These are phyloP conservation scores for Anguilla marmorata DNA, from an alignment of 2,797 vertebrate species.

Conservation along the genomic window DNA sequence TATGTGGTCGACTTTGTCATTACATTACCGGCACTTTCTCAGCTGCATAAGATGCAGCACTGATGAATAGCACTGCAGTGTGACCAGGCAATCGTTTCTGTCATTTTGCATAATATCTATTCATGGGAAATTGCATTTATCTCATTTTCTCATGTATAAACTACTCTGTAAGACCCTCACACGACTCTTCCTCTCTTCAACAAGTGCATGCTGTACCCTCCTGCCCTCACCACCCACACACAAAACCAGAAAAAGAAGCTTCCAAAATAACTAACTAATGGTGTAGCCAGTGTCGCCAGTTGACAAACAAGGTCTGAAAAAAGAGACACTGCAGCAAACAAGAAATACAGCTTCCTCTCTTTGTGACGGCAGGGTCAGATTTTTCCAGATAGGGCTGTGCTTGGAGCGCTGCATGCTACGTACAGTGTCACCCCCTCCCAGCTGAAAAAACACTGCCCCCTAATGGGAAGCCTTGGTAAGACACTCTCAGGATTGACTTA, in stretches of 20 bases:
- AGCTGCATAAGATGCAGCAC: not conserved
- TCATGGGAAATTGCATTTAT: not conserved
- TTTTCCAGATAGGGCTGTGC: not conserved
- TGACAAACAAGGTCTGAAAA: not conserved
- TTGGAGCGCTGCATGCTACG: not conserved
- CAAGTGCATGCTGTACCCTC: not conserved
- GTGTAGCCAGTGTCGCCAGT: not conserved
- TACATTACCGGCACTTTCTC: not conserved
- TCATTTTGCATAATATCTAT: not conserved
- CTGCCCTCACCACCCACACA: not conserved
- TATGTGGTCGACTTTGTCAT: not conserved
- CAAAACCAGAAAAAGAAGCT: not conserved
- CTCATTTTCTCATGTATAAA: not conserved
- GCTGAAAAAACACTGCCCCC: not conserved
- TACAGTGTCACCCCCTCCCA: conserved; percentile 1
- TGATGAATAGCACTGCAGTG: not conserved
- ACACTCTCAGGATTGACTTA: not conserved
- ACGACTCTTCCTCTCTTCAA: not conserved
- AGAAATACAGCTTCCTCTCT: not conserved
- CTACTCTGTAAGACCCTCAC: not conserved
- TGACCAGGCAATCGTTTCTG: not conserved
- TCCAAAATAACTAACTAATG: not conserved
- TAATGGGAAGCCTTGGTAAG: not conserved
- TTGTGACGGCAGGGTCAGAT: not conserved
- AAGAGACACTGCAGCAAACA: not conserved